Conservation (phyloP, 2,888 invertebrate genomes). For the Brachyopa scutellaris region DNA sequence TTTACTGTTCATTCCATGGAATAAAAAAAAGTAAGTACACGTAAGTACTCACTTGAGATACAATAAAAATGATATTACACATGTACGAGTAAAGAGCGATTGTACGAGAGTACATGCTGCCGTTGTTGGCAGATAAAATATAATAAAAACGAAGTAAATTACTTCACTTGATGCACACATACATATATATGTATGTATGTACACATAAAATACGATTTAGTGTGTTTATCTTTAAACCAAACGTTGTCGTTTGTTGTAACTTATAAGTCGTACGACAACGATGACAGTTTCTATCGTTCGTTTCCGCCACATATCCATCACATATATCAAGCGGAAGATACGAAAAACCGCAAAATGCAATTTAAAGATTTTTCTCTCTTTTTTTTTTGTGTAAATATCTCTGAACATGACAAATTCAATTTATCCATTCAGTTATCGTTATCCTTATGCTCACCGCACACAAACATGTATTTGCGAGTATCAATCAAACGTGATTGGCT, state of each 20-base stretch:
- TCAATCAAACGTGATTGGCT: too few species aligned
- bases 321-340: conserved; percentile 26
- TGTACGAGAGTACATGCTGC: neutral
- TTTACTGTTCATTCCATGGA: conserved; percentile 54
- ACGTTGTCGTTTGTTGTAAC: conserved; percentile 12
- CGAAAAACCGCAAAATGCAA: conserved; percentile 68
- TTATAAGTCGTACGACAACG: neutral
- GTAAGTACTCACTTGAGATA: conserved; percentile 70
- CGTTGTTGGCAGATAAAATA: conserved; percentile 40
- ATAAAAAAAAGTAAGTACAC: conserved; percentile 69
- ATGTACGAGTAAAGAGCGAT: conserved; percentile 27
- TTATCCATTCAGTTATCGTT: conserved; percentile 73
- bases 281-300: conserved; percentile 10
- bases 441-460: conserved; percentile 15
- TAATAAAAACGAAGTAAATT: conserved; percentile 61
- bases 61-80: conserved; percentile 67
- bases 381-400: conserved; percentile 60
- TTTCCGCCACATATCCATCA: conserved; percentile 27
- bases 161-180: conserved; percentile 35
- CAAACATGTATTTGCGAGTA: neutral
- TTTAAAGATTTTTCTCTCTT: conserved; percentile 51
- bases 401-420: conserved; percentile 77
- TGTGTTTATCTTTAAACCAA: conserved; percentile 17
- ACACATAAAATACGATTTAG: too few species aligned
- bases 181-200: too few species aligned